Percentiles rank a stretch among this genome's conserved stretches.
Conservation (phyloP, 2,113 vertebrate species). For the Agapornis roseicollis region DNA sequence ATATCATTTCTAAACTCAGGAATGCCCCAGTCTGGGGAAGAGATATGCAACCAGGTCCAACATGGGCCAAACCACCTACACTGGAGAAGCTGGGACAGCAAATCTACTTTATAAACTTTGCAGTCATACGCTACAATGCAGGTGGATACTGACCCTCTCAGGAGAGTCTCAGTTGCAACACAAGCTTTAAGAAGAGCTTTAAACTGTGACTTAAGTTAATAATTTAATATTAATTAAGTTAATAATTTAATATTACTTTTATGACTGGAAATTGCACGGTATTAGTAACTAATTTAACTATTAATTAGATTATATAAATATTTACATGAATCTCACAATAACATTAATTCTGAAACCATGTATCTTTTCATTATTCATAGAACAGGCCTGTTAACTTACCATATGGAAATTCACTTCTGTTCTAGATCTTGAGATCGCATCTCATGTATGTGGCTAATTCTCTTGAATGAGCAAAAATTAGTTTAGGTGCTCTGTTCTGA, state of each 20-base stretch:
- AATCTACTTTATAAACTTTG: neutral
- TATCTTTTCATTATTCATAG: neutral
- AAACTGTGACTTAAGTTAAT: neutral
- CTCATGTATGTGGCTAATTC: neutral
- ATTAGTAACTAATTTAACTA: neutral
- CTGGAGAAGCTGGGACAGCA: neutral
- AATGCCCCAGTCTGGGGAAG: neutral
- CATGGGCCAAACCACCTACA: neutral
- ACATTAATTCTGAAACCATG: neutral
- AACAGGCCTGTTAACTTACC: neutral
- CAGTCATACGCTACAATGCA: neutral
- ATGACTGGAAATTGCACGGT: neutral
- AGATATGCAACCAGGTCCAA: neutral
- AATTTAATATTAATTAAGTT: too few species aligned
- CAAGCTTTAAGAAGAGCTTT: neutral
- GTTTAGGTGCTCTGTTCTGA: neutral
- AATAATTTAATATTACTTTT: neutral
- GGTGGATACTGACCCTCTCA: neutral
- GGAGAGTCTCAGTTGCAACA: neutral
- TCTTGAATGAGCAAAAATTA: neutral
- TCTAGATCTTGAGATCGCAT: neutral
- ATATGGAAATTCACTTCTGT: neutral
- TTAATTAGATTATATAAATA: neutral
- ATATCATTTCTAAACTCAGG: neutral
- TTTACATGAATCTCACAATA: neutral